phyloP scores from a whole-genome alignment of 2,113 vertebrate genomes.

The Bagarius yarrelli region DNA sequence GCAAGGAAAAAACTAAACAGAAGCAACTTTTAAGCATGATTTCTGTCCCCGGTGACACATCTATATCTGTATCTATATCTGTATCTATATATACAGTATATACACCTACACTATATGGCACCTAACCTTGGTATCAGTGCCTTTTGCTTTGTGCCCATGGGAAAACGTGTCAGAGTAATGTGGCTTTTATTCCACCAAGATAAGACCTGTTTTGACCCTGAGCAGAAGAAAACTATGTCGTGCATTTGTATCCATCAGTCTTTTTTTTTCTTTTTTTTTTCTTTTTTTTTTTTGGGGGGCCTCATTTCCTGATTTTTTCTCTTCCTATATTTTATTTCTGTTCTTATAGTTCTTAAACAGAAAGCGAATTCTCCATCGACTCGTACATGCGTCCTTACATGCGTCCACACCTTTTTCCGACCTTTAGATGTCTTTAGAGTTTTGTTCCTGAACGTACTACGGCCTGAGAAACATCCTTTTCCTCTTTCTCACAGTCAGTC shows the following conservation, averaged over 20 bases:
- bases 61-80: not conserved
- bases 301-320: too few species aligned
- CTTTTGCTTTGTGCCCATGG: conserved; percentile 22
- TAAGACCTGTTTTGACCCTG: conserved; percentile 39
- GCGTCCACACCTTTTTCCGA: conserved; percentile 6
- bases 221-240: conserved; percentile 42
- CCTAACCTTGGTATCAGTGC: not conserved
- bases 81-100: too few species aligned
- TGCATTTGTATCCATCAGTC: conserved; percentile 45
- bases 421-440: conserved; percentile 27
- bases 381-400: conserved; percentile 4
- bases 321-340: conserved; percentile 6
- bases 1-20: not conserved
- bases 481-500: not conserved
- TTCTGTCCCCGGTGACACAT: not conserved
- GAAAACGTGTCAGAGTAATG: conserved; percentile 28
- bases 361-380: conserved; percentile 29
- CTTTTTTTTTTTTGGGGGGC: too few species aligned
- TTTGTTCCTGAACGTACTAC: not conserved
- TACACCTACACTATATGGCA: not conserved
- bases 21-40: conserved; percentile 2
- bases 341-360: conserved; percentile 12
- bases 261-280: conserved; percentile 26
- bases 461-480: not conserved
- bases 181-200: conserved; percentile 32